A percentile compares a stretch with the other conserved stretches of the same genome.
These are phyloP conservation scores for Characodon lateralis DNA, from an alignment of 2,797 vertebrate genomes.

Conservation along the genomic window DNA sequence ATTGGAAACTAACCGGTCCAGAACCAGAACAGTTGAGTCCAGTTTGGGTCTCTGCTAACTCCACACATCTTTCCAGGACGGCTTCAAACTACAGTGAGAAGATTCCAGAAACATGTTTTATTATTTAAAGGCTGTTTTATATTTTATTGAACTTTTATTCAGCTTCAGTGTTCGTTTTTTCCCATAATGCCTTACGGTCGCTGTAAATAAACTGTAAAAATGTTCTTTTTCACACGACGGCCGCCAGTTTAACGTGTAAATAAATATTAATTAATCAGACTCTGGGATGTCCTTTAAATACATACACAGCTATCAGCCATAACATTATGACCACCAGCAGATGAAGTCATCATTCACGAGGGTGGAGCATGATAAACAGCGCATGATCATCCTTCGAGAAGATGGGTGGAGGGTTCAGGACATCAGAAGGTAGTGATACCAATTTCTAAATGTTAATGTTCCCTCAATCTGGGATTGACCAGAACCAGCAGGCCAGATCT, in stretches of 20 bases:
- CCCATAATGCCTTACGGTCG: constrained; percentile 65
- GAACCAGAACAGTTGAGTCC: not conserved
- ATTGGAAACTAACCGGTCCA: not conserved
- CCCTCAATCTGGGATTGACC: no score
- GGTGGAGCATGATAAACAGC: no score
- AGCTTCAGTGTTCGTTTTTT: constrained; percentile 24
- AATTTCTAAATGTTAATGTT: no score
- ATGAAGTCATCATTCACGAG: no score
- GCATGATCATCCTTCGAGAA: no score
- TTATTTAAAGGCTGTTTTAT: constrained; percentile 28
- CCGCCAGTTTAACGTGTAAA: constrained; percentile 74
- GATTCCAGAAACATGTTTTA: not conserved
- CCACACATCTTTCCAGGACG: constrained; percentile 5
- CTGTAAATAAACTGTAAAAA: constrained; percentile 76
- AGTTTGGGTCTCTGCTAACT: no score
- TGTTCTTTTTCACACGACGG: constrained; percentile 65
- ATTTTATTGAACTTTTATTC: constrained; percentile 46
- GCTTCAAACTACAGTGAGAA: not conserved
- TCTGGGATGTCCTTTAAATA: not conserved
- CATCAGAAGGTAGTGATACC: no score
- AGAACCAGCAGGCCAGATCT: no score
- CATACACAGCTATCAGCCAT: not conserved
- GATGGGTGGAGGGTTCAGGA: no score
- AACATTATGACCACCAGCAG: constrained; percentile 1
- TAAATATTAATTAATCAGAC: constrained; percentile 59